A percentile compares a stretch with the other conserved stretches of the same genome.
phyloP scores from a whole-genome alignment of 2,888 invertebrate genomes.

The Scaptomyza flava region DNA sequence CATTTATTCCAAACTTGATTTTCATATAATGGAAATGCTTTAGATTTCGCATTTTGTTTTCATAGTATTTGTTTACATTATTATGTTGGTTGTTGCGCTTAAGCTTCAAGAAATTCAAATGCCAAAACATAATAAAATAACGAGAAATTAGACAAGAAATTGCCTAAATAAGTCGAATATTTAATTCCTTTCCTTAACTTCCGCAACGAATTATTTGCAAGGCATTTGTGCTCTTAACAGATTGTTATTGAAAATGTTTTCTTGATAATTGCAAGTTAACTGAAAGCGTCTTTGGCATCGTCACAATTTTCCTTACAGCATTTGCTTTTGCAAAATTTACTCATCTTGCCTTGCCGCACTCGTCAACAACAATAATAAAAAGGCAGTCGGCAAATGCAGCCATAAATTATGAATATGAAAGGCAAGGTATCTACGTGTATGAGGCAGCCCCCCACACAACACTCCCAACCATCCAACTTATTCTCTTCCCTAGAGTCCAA shows the following conservation, averaged over 20 bases:
- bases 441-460: not conserved
- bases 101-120: not conserved
- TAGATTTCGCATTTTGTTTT: conserved; percentile 8
- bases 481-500: conserved; percentile 67
- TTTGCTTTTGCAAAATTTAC: not conserved
- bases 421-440: conserved; percentile 62
- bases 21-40: conserved; percentile 16
- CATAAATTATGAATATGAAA: conserved; percentile 75
- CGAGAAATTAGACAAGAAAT: not conserved
- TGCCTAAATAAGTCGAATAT: not conserved
- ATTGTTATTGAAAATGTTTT: conserved; percentile 54
- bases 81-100: not conserved
- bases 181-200: too few relatives aligned
- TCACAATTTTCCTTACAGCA: not conserved
- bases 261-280: conserved; percentile 52
- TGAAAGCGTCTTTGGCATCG: conserved; percentile 27
- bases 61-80: conserved; percentile 4
- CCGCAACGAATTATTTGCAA: too few relatives aligned
- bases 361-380: conserved; percentile 49
- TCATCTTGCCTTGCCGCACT: conserved; percentile 13
- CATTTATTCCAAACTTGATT: conserved; percentile 40
- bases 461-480: not conserved
- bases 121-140: not conserved
- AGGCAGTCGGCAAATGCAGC: conserved; percentile 56
- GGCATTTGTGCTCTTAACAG: conserved; percentile 23